Evolutionary conservation across 2,113 vertebrate genomes (phyloP).

Genomic region (Rhinolophus sinicus): DNA sequence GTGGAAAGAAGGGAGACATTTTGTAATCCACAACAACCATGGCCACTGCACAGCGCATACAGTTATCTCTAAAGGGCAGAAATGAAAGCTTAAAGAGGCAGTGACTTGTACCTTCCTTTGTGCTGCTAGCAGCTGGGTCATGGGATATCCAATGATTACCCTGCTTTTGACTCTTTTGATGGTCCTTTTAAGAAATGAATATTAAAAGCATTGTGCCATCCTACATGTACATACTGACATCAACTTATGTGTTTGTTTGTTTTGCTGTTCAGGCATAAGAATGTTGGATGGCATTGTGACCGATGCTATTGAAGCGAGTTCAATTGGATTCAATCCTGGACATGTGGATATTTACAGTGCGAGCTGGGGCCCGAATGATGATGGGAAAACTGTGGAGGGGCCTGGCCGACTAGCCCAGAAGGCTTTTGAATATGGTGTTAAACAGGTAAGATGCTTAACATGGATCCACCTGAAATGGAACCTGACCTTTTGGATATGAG

Average conservation of each 20-base stretch:
- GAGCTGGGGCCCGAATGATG: conserved; percentile 98
- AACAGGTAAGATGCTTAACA: conserved; percentile 86
- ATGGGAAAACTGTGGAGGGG: conserved; percentile 98
- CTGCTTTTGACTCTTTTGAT: neutral
- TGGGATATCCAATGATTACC: neutral
- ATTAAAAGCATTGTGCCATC: neutral
- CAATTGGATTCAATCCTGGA: conserved; percentile 96
- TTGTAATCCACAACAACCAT: neutral
- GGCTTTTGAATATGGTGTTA: conserved; percentile 97
- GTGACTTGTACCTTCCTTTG: neutral
- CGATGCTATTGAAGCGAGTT: conserved; percentile 98
- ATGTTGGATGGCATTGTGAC: conserved; percentile 99
- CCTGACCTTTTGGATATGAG: neutral
- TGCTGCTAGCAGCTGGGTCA: neutral
- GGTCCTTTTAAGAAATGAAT: neutral
- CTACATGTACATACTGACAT: neutral
- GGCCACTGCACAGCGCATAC: neutral
- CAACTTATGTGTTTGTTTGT: neutral
- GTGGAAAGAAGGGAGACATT: neutral
- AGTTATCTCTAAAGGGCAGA: neutral
- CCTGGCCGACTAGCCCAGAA: conserved; percentile 96
- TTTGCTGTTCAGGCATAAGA: conserved; percentile 90
- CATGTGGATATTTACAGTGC: conserved; percentile 99
- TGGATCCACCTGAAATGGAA: neutral
- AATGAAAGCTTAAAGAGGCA: neutral